A percentile compares a stretch with the other conserved stretches of the same genome.
Evolutionary conservation across 2,113 vertebrate species (phyloP).

Genomic region (Nannospalax galili): DNA sequence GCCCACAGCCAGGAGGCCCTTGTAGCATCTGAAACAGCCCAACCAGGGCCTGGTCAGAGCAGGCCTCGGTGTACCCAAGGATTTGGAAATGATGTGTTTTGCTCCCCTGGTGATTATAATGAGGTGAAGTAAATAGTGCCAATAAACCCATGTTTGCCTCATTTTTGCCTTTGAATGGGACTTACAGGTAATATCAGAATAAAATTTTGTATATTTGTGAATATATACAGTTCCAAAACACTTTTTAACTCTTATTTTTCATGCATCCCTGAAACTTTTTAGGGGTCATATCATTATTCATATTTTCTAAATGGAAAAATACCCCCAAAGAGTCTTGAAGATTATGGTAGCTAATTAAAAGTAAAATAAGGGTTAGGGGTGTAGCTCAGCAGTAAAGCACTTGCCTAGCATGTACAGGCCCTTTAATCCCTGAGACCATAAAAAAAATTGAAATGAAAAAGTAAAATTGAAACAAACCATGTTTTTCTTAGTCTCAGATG

Average conservation of each 20-base stretch:
- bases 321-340: background rate
- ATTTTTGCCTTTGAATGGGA: background rate
- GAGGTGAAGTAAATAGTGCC: background rate
- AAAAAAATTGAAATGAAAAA: background rate
- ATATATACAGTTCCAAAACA: background rate
- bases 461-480: background rate
- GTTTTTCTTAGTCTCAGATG: background rate
- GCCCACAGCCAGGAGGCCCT: background rate
- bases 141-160: background rate
- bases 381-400: background rate
- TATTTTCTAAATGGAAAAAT: constrained; percentile 26
- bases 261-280: background rate
- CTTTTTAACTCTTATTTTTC: background rate
- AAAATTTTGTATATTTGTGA: background rate
- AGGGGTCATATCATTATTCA: background rate
- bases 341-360: background rate
- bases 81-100: background rate
- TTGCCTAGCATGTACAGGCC: background rate
- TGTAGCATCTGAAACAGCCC: background rate
- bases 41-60: background rate
- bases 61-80: fast-evolving
- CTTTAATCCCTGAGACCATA: background rate
- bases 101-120: background rate
- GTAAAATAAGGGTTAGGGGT: background rate
- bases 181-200: background rate